Evolutionary conservation across 2,888 invertebrate species (phyloP).

Genomic region (Anarsia innoxiella): DNA sequence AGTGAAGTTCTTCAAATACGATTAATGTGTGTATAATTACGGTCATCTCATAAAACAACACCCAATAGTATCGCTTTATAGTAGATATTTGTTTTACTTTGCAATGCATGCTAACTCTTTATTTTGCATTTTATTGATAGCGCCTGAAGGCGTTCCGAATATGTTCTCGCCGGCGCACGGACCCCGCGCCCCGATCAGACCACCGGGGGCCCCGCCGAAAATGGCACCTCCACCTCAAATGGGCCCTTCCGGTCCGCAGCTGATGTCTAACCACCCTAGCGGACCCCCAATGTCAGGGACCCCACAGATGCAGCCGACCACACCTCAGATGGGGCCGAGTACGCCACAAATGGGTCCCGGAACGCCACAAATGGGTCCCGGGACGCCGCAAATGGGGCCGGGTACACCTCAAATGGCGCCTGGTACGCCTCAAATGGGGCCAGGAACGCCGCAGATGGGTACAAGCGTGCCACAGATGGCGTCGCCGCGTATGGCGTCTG

Average conservation of each 20-base stretch:
- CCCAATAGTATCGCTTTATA: no score
- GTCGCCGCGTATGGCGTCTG: constrained; percentile 60
- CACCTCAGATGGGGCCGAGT: constrained; percentile 28
- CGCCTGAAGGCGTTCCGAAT: constrained; percentile 66
- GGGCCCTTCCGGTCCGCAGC: constrained; percentile 32
- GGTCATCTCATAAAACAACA: no score
- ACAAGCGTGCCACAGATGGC: constrained; percentile 55
- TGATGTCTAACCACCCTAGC: constrained; percentile 27
- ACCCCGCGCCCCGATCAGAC: constrained; percentile 48
- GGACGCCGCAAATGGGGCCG: constrained; percentile 43
- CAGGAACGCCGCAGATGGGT: constrained; percentile 35
- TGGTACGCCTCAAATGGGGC: constrained; percentile 38
- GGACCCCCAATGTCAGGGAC: constrained; percentile 20
- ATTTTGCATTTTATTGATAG: constrained; percentile 57
- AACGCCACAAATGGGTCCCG: constrained; percentile 36
- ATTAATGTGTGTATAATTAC: no score
- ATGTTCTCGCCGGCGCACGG: constrained; percentile 64
- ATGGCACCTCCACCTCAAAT: constrained; percentile 31
- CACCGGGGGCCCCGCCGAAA: constrained; percentile 45
- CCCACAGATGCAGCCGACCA: constrained; percentile 22
- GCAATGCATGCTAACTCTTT: constrained; percentile 48
- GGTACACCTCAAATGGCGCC: constrained; percentile 45
- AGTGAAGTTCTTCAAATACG: no score
- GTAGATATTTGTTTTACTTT: constrained; percentile 35
- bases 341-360: constrained; percentile 31